phyloP scores from a whole-genome alignment of 2,888 invertebrate genomes.

The Cryptocephalus primarius region DNA sequence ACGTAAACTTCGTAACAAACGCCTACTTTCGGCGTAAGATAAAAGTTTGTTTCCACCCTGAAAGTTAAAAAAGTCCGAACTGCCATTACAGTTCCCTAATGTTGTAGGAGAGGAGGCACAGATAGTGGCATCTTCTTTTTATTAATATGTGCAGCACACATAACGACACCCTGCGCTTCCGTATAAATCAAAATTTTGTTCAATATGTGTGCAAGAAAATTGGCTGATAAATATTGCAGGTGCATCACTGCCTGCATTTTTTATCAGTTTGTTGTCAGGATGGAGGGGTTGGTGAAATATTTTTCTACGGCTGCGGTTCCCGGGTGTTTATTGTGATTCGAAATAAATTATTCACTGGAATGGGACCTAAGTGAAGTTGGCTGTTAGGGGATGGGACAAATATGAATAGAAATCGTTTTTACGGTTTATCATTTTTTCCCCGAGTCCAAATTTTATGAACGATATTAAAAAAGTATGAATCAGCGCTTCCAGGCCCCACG shows the following conservation, averaged over 20 bases:
- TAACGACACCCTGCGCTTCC: constrained; percentile 18
- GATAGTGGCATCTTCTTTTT: constrained; percentile 23
- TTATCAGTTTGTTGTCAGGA: constrained; percentile 21
- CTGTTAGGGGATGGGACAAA: constrained; percentile 8
- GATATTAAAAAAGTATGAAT: no score
- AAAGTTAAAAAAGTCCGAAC: constrained; percentile 27
- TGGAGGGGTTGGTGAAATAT: constrained; percentile 1
- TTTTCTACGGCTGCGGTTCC: background rate
- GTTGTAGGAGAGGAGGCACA: constrained; percentile 16
- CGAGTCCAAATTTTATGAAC: no score
- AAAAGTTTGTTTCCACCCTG: constrained; percentile 22
- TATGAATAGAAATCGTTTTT: constrained; percentile 5
- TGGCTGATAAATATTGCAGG: constrained; percentile 28
- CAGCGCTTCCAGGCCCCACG: no score
- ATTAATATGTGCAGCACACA: constrained; percentile 10
- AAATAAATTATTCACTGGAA: constrained; percentile 15
- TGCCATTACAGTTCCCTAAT: constrained; percentile 28
- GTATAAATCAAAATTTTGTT: constrained; percentile 28
- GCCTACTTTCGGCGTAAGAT: constrained; percentile 20
- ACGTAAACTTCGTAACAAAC: constrained; percentile 15
- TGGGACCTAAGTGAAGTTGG: constrained; percentile 8
- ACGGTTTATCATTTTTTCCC: background rate
- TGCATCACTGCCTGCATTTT: constrained; percentile 25
- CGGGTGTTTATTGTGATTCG: constrained; percentile 16
- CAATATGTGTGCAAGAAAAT: constrained; percentile 23